Percentiles rank a stretch among this genome's conserved stretches.
Evolutionary conservation across 1,140 invertebrate genomes (phyloP).

Genomic region (Cydia fagiglandana): DNA sequence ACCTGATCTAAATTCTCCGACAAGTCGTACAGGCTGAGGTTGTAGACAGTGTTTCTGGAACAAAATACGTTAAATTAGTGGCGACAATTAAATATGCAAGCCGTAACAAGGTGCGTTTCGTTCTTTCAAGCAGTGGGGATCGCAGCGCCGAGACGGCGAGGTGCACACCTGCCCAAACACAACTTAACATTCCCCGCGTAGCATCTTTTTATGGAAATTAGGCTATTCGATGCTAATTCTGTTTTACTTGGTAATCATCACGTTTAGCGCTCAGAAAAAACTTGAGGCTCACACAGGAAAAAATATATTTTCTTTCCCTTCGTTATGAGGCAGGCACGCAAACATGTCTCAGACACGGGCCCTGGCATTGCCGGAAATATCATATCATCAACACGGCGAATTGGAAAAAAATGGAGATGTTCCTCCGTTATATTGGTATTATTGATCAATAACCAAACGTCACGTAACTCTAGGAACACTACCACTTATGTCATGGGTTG

Average conservation of each 20-base stretch:
- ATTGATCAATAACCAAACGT: neutral
- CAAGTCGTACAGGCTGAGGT: slow-evolving; percentile 72
- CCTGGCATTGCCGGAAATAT: neutral
- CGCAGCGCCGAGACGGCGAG: neutral
- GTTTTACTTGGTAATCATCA: slow-evolving; percentile 33
- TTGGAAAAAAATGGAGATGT: neutral
- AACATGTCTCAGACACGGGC: neutral
- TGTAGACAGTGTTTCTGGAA: slow-evolving; percentile 74
- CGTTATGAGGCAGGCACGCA: neutral
- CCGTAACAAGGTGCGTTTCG: slow-evolving; percentile 27
- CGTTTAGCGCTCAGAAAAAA: slow-evolving; percentile 1
- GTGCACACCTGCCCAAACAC: slow-evolving; percentile 37
- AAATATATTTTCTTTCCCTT: slow-evolving; percentile 13
- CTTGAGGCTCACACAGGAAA: neutral
- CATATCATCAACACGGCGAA: neutral
- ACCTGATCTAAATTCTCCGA: slow-evolving; percentile 75
- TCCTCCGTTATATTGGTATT: neutral
- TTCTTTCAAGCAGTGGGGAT: neutral
- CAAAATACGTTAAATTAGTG: slow-evolving; percentile 41
- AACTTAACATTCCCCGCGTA: slow-evolving; percentile 29
- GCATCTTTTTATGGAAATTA: slow-evolving; percentile 37
- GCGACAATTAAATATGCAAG: slow-evolving; percentile 38
- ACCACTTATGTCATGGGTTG: neutral
- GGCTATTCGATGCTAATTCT: slow-evolving; percentile 39
- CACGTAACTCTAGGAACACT: neutral